Evolutionary conservation across 1,140 invertebrate species (phyloP).

Genomic region (Vollenhovia emeryi): DNA sequence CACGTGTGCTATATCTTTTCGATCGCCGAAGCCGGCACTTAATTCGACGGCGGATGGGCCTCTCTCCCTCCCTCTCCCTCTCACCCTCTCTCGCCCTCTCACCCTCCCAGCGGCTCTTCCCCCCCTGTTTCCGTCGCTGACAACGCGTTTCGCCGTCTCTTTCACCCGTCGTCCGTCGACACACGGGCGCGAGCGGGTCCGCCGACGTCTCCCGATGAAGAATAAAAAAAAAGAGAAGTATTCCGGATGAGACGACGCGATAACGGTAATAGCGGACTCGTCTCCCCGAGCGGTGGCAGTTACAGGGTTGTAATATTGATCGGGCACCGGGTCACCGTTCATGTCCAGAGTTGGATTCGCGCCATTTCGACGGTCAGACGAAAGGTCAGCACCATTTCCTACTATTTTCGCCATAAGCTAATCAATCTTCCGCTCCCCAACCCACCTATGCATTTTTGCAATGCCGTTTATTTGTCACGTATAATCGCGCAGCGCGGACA

Average conservation of each 20-base stretch:
- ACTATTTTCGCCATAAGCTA: constrained; percentile 53
- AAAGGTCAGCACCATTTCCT: constrained; percentile 46
- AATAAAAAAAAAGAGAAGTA: constrained; percentile 25
- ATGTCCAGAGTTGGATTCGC: constrained; percentile 47
- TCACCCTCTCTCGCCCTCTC: no score
- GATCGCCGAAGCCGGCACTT: constrained; percentile 52
- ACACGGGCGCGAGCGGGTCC: constrained; percentile 6
- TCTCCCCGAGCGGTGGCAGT: constrained; percentile 44
- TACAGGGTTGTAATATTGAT: constrained; percentile 59
- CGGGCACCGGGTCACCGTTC: constrained; percentile 49
- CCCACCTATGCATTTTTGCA: constrained; percentile 24
- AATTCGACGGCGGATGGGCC: constrained; percentile 49
- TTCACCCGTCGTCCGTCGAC: constrained; percentile 25
- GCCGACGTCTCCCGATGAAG: constrained; percentile 7
- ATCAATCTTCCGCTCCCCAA: constrained; percentile 1
- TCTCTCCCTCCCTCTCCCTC: not conserved
- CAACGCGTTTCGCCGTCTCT: constrained; percentile 49
- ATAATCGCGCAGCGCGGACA: not conserved
- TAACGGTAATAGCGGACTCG: constrained; percentile 54
- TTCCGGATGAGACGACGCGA: constrained; percentile 53
- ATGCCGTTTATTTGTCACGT: not conserved
- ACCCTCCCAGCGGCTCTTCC: no score
- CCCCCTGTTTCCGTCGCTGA: constrained; percentile 44
- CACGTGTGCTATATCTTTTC: constrained; percentile 60
- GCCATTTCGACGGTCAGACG: constrained; percentile 47